phyloP scores from a whole-genome alignment of 2,797 vertebrate species.

The Pangasius sanitwongsei region DNA sequence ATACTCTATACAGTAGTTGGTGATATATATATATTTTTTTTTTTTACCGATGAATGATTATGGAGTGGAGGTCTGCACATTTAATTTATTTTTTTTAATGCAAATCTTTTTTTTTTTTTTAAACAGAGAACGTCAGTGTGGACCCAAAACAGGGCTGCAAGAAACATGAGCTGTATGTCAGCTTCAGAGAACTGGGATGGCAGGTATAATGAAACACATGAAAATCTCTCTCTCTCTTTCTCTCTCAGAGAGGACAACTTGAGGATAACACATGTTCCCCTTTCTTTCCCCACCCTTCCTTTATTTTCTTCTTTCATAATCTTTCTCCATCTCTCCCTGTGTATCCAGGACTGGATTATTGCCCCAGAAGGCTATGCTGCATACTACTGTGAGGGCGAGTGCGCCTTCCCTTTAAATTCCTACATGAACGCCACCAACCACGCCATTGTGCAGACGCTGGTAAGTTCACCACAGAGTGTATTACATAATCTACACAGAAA shows the following conservation, averaged over 20 bases:
- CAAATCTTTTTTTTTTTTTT: not conserved
- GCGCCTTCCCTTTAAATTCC: constrained; percentile 95
- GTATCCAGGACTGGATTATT: constrained; percentile 95
- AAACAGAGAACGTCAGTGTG: constrained; percentile 83
- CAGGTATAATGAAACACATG: constrained; percentile 78
- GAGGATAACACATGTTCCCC: constrained; percentile 24
- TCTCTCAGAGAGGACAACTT: constrained; percentile 2
- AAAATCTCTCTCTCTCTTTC: not conserved
- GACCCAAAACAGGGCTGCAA: constrained; percentile 92
- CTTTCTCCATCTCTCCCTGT: constrained; percentile 27
- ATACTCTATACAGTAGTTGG: not conserved
- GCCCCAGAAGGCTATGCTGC: constrained; percentile 97
- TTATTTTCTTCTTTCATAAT: constrained; percentile 9
- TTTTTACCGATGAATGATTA: not conserved
- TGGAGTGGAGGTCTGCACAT: not conserved
- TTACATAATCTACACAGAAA: not conserved
- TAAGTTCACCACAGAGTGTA: constrained; percentile 64
- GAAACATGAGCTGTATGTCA: constrained; percentile 97
- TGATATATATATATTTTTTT: no score
- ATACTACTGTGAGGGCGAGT: constrained; percentile 97
- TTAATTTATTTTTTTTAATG: not conserved
- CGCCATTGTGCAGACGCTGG: constrained; percentile 98
- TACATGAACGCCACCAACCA: constrained; percentile 99
- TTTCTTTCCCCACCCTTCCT: not conserved
- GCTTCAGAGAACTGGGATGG: constrained; percentile 97